Base-by-base conservation (phyloP, 2,113 vertebrate species). In the Labrus mixtus region DNA sequence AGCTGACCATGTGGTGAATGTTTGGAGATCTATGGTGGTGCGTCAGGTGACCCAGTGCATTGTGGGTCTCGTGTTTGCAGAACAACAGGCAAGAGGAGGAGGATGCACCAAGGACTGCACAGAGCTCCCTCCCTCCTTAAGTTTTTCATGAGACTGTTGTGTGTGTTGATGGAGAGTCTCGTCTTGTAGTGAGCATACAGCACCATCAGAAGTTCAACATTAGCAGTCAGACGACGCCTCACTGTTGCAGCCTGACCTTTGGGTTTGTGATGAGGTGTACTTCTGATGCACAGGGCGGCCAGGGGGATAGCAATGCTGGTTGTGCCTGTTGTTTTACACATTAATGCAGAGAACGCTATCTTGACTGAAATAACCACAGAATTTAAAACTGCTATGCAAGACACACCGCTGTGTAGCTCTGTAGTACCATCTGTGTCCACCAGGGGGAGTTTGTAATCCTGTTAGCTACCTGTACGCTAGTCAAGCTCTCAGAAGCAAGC, bases 211-310 rank as follows among this genome's bases (percentile, higher is more conserved):
- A 55, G 39, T 46, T 53, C 19, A 33, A 33, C 29, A 55, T 80
- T 73, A 59, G 68, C 25, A 76, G 36, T 65, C 72, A 10, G 61
- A n/a, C 8, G 12, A 61, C 19, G 37, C n/a, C 15, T 20, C n/a
- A 10, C 19, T 29, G 25, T 60, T 75, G 37, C 66, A 37, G 66
- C 17, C 56, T 79, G 82, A 84, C 77, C 76, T 84, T 82, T 76
- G 71, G 72, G 71, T 48, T 79, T 72, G 50, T 59, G 81, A 73
- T 74, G 76, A 66, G 25, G 75, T 54, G 62, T 63, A 16, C 43
- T 61, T 46, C 46, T 63, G 64, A 72, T 58, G 15, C 36, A 41
- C 61, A 33, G 23, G n/a, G 17, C 17, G 22, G 23, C 17, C 19
- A 8, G 51, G 5, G 22, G 54, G 41, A 25, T 33, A 8, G 22